These are phyloP conservation scores for Indri indri DNA, from an alignment of 2,113 vertebrate genomes.

Conservation along the genomic window DNA sequence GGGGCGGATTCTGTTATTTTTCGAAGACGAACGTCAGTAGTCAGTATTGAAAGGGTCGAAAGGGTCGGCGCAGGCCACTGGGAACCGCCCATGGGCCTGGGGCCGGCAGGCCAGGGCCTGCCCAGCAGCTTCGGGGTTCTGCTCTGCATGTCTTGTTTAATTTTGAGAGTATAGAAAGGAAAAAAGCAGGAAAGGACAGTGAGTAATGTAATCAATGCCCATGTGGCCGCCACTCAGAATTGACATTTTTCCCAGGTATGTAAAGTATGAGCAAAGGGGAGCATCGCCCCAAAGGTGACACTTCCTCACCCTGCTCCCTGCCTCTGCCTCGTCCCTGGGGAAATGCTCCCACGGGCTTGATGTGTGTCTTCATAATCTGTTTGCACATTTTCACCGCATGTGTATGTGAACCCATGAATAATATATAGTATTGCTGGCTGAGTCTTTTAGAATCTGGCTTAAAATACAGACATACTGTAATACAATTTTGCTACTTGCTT, in stretches of 20 bases:
- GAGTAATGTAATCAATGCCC: neutral
- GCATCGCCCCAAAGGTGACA: neutral
- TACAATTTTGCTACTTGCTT: neutral
- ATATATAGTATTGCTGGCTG: neutral
- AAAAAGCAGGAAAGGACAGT: neutral
- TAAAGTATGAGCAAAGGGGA: neutral
- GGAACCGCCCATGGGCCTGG: neutral
- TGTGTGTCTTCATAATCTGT: neutral
- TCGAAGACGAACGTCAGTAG: neutral
- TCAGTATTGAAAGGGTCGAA: no score
- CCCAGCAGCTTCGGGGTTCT: neutral
- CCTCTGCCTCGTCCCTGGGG: neutral
- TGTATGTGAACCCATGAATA: neutral
- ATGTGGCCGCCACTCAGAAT: neutral
- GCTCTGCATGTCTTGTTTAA: neutral
- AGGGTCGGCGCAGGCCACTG: neutral
- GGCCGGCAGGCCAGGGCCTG: neutral
- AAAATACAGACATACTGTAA: neutral
- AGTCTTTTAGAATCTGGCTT: neutral
- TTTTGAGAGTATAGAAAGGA: neutral
- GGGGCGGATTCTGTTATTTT: neutral
- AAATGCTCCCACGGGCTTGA: neutral
- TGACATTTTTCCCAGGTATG: conserved; percentile 1
- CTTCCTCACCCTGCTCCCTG: neutral
- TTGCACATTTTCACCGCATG: neutral